Percentiles rank a stretch among this genome's conserved stretches.
Evolutionary conservation across 2,797 vertebrate species (phyloP).

Genomic region (Hyperoplus immaculatus): DNA sequence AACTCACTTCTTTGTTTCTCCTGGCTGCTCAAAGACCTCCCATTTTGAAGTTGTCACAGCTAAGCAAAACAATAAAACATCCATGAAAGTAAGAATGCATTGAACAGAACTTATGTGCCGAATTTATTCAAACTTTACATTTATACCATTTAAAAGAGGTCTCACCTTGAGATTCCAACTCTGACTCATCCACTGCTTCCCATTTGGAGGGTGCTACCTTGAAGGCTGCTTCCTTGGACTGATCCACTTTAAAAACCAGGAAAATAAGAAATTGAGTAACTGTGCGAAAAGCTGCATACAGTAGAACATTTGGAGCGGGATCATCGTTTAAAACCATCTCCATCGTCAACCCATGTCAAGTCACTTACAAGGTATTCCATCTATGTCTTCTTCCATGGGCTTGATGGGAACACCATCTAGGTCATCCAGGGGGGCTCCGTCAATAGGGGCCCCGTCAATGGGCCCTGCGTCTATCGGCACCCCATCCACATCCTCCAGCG

Average conservation of each 20-base stretch:
- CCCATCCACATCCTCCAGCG: slow-evolving; percentile 94
- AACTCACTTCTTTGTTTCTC: slow-evolving; percentile 91
- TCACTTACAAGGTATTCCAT: slow-evolving; percentile 94
- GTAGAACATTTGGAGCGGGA: background rate
- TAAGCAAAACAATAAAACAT: slow-evolving; percentile 65
- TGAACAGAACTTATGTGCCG: background rate
- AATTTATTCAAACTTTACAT: background rate
- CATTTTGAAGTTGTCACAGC: slow-evolving; percentile 98
- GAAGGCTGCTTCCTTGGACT: slow-evolving; percentile 92
- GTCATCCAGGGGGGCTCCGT: slow-evolving; percentile 89
- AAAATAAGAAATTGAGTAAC: slow-evolving; percentile 5
- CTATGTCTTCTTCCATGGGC: slow-evolving; percentile 93
- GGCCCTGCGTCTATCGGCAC: slow-evolving; percentile 91
- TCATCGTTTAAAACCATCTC: background rate
- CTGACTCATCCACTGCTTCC: slow-evolving; percentile 97
- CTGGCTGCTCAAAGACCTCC: slow-evolving; percentile 96
- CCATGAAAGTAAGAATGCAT: background rate
- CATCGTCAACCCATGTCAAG: background rate
- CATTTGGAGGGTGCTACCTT: slow-evolving; percentile 98
- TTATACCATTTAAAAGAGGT: background rate
- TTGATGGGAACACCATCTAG: slow-evolving; percentile 97
- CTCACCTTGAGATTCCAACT: slow-evolving; percentile 94
- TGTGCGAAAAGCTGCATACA: background rate
- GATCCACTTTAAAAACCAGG: slow-evolving; percentile 85
- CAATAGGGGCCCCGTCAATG: slow-evolving; percentile 92